Percentiles rank a stretch among this genome's conserved stretches.
Evolutionary conservation across 1,140 invertebrate genomes (phyloP).

Genomic region (Agrypnia vestita): DNA sequence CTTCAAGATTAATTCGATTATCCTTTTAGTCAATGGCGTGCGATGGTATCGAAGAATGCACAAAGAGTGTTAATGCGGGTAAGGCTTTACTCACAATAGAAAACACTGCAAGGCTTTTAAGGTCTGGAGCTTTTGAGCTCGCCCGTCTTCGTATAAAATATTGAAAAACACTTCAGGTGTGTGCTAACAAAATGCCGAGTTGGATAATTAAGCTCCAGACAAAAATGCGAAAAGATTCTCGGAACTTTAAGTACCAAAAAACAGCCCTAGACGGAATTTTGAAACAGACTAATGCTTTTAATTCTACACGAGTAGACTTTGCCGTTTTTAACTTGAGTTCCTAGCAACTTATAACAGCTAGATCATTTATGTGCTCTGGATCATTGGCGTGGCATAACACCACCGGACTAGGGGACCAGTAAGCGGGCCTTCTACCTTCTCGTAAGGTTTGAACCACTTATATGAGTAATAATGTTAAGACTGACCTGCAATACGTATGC

Average conservation of each 20-base stretch:
- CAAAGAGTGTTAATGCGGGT: background rate
- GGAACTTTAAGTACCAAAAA: slow-evolving; percentile 36
- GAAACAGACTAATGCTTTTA: slow-evolving; percentile 51
- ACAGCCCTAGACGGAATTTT: slow-evolving; percentile 31
- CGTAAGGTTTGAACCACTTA: too few species aligned
- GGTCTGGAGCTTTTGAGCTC: slow-evolving; percentile 9
- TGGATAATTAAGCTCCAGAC: slow-evolving; percentile 44
- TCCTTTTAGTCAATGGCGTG: background rate
- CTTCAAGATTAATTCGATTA: background rate
- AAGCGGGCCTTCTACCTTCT: too few species aligned
- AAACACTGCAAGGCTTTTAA: slow-evolving; percentile 52
- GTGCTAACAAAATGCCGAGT: slow-evolving; percentile 26
- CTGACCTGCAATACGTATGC: too few species aligned
- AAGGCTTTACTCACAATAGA: too few species aligned
- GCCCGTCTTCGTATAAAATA: slow-evolving; percentile 30
- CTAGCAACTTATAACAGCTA: too few species aligned
- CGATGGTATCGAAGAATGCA: background rate
- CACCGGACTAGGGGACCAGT: too few species aligned
- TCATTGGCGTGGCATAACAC: too few species aligned
- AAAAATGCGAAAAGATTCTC: background rate
- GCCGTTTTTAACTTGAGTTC: too few species aligned
- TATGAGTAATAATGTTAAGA: too few species aligned
- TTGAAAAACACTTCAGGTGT: slow-evolving; percentile 45
- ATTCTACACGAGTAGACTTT: slow-evolving; percentile 36
- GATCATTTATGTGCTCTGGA: too few species aligned